phyloP scores from a whole-genome alignment of 2,113 vertebrate genomes.

The Eptesicus fuscus region DNA sequence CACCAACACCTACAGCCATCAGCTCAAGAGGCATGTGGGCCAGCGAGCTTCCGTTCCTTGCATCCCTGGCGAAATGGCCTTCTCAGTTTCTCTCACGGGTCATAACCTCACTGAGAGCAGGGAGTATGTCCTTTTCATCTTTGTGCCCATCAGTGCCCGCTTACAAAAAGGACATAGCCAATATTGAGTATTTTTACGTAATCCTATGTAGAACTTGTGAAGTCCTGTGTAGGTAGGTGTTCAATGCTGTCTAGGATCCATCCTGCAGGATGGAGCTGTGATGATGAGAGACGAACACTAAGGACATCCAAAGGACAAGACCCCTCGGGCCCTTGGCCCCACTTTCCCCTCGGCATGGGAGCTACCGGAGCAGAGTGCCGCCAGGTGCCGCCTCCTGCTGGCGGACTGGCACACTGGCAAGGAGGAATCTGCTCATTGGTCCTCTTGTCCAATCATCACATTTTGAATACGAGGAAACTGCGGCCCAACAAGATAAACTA shows the following conservation, averaged over 20 bases:
- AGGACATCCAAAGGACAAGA: neutral
- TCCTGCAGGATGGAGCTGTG: neutral
- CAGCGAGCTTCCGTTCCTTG: neutral
- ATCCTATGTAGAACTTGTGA: neutral
- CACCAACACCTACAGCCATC: accelerated
- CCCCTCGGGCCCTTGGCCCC: neutral
- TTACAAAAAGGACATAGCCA: neutral
- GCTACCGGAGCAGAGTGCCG: neutral
- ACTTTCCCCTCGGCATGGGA: accelerated
- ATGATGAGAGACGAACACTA: neutral
- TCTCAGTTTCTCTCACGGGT: neutral
- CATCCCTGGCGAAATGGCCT: neutral
- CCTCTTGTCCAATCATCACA: neutral
- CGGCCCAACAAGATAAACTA: neutral
- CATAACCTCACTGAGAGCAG: neutral
- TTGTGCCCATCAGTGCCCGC: neutral
- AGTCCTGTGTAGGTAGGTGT: neutral
- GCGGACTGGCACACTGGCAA: no score
- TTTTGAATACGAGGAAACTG: neutral
- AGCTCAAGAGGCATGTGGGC: neutral
- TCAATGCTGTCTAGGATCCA: accelerated
- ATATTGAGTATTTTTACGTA: neutral
- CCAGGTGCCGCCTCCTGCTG: neutral
- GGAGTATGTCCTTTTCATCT: neutral
- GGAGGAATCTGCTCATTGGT: neutral